Evolutionary conservation across 2,113 vertebrate genomes (phyloP), one percentile per base, ranked within the genome.

Genomic region (Chaetodon auriga): DNA sequence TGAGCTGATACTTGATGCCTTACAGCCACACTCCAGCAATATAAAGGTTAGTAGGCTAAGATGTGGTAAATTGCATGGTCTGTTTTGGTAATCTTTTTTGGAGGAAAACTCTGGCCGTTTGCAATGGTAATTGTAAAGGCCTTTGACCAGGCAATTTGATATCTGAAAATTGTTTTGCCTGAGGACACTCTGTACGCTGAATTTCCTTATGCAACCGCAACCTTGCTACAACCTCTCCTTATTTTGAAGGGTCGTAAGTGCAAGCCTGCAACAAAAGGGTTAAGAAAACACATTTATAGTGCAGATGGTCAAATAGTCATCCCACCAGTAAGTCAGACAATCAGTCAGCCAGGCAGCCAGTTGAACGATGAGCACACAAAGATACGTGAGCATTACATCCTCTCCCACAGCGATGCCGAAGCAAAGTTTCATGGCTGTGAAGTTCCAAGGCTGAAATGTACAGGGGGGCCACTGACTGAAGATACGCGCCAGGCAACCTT

Each of bases 401-500:
- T 86, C 82, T 91, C 89, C 89, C 89, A 91, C 87, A 80, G 90
- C 69, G 86, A 88, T 76, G 83, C 78, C 81, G 80, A 87, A 68
- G 80, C 65, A 76, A 90, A 87, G 82, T 92, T 90, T 88, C 83
- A 88, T 76, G 72, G 66, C 86, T 90, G 89, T 85, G 89, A 91
- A 93, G 90, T 92, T 94, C 83, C 86, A 90, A 92, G 89, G 86
- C 91, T 89, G 84, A 83, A 84, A 86, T 75, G 87, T 89, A 75
- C 82, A 76, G 84, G 81, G 81, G 64, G 78, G 71, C 55, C 66
- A 73, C 81, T 54, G 89, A 90, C 75, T 92, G 87, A 92, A 93
- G 91, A 93, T 91, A 90, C 87, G 89, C 84, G 78, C 80, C 69
- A 84, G 83, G 69, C 90, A 93, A 93, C 92, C 90, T 93, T 94